Evolutionary conservation across 1,140 invertebrate species (phyloP).

Genomic region (Halictus rubicundus): DNA sequence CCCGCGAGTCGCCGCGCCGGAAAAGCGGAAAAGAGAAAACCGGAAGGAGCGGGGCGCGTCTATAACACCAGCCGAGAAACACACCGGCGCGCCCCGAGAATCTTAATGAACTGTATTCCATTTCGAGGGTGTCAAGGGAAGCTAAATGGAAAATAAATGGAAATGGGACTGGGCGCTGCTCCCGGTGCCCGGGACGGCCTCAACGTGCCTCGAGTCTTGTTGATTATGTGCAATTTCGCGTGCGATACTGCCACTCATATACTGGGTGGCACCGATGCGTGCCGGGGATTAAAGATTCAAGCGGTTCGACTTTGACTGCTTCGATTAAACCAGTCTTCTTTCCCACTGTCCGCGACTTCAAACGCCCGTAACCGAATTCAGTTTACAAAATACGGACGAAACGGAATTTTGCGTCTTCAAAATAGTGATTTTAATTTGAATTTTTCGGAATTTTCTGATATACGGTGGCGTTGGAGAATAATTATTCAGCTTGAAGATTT

Average conservation of each 20-base stretch:
- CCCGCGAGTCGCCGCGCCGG: neutral
- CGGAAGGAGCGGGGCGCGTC: too few species aligned
- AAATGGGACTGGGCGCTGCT: neutral
- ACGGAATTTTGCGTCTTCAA: too few species aligned
- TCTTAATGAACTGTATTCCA: slow-evolving; percentile 17
- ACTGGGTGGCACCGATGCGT: neutral
- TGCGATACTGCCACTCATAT: neutral
- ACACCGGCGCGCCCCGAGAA: neutral
- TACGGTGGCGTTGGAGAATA: too few species aligned
- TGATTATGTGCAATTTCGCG: neutral
- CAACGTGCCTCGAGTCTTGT: neutral
- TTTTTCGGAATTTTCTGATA: too few species aligned
- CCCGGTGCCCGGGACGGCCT: neutral
- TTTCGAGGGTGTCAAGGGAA: neutral
- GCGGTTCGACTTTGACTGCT: too few species aligned
- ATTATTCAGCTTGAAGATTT: too few species aligned
- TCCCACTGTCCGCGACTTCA: too few species aligned
- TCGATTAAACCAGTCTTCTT: too few species aligned
- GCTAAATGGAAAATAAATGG: slow-evolving; percentile 29
- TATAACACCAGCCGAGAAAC: slow-evolving; percentile 9
- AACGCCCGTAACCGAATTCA: too few species aligned
- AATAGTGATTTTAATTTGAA: too few species aligned
- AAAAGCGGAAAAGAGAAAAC: neutral
- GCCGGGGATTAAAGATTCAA: too few species aligned
- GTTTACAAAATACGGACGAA: too few species aligned